Base-by-base conservation (phyloP, 2,888 invertebrate species). In the Meganola albula region DNA sequence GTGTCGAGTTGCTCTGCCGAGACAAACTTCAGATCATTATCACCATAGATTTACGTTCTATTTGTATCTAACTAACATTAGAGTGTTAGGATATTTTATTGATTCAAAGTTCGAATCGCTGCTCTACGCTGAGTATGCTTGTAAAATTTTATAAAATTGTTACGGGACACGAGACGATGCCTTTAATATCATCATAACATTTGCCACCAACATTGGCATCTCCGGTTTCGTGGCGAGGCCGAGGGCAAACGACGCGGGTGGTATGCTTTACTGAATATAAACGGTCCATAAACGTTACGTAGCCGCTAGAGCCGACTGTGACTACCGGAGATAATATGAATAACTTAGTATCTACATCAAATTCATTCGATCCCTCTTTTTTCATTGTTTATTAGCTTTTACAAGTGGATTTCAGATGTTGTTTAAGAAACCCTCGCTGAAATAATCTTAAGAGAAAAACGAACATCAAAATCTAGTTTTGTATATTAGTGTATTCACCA, bases 191-290 rank as follows among this genome's bases (percentile, higher is more conserved):
- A 50, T 54, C 58, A 57, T 53, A 55, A 53, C 20, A 20, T 52
- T 51, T 55, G 57, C 63, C 59, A 66, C 63, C 63, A 62, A 57
- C 66, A 62, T 58, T 40, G 56, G 58, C 61, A 61, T 70, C 69
- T 69, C 73, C 60, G 65, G 66, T 76, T 74, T 70, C 67, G 65
- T 63, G 58, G 62, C 53, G 57, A 59, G 57, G 55, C 58, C 58
- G 59, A 51, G 58, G 61, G 48, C 57, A 58, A 53, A 60, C 80
- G 58, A 71, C 73, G 82, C 77, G 82, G 78, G 80, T 77, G 80
- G 82, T 65, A 67, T 56, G 62, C 63, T 50, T 56, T 52, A 61
- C 63, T 69, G 70, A 74, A 77, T 75, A 76, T 76, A 80, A 76
- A 76, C 74, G 66, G 66, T 53, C 63, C 59, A 65, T 69, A 64